Evolutionary conservation across 2,113 vertebrate genomes (phyloP), one percentile per base, ranked within the genome.

Genomic region (Mixornis gularis): DNA sequence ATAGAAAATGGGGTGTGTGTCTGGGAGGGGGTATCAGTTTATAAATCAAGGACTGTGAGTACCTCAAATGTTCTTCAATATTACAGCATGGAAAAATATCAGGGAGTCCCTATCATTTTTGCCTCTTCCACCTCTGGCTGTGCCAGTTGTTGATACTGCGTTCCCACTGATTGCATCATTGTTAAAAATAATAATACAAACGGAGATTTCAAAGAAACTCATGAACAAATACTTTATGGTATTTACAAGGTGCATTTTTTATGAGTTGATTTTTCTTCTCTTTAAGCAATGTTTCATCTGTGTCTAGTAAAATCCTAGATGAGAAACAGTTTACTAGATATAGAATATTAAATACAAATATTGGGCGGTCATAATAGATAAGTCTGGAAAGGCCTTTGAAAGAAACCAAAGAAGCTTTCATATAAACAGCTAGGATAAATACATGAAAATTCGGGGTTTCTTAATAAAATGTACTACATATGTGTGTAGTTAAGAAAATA

Each of bases 241-340:
- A 89, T 93, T 95, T 96, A 96, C 87, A 93, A 93, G 91, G 91
- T 93, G 60, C 79, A 77, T 95, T 96, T 96, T 96, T 95, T 90
- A 94, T 82, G 81, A 92, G 92, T 87, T 85, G 82, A 83, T 90
- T 95, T 95, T 95, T 74, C 36, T 82, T 34, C 46, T 95, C 87
- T 79, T 93, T 83, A 92, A 82, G 84, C 52, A 79, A 38, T 2
- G 38, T 12, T 87, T 96, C 80, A 66, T 92, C 89, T 95, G 87
- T 79, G 48, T 77, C 71, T 89, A 73, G 74, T 87, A 52, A 93
- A 91, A 66, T 73, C 36, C 36, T 81, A 83, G 66, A 96, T 79
- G 79, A 79, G 89, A 92, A 93, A 87, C 46, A 79, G 71, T 92
- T 95, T 92, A 66, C 71, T 93, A 74, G 89, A 70, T 73, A 73